Evolutionary conservation across 1,140 invertebrate species (phyloP).

Genomic region (Euglossa dilemma): DNA sequence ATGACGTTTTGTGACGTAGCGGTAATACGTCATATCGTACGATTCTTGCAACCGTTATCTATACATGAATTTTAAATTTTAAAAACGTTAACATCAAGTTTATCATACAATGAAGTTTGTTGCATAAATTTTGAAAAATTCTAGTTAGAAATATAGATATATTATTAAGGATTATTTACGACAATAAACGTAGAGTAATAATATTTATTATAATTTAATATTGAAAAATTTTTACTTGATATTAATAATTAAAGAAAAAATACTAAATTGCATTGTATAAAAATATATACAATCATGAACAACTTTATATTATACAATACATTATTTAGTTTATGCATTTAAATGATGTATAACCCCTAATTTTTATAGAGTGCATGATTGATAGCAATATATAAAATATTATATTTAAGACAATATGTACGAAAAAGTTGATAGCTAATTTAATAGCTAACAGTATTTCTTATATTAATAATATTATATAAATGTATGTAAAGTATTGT

Average conservation of each 20-base stretch:
- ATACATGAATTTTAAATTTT: neutral
- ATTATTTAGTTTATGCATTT: neutral
- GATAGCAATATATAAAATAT: neutral
- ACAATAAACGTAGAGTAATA: neutral
- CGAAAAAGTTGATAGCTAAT: neutral
- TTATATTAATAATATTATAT: neutral
- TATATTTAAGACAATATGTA: neutral
- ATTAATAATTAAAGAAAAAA: conserved; percentile 3
- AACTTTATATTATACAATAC: neutral
- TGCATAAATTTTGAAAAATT: neutral
- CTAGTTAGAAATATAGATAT: neutral
- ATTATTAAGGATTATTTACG: neutral
- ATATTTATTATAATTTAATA: neutral
- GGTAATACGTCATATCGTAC: conserved; percentile 38
- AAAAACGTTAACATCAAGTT: neutral
- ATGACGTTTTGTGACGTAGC: conserved; percentile 30
- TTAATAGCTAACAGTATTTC: neutral
- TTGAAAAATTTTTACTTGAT: neutral
- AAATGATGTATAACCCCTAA: neutral
- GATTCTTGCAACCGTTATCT: neutral
- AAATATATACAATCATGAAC: conserved; percentile 9
- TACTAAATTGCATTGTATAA: conserved; percentile 13
- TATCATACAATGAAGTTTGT: neutral
- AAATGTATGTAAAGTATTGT: neutral
- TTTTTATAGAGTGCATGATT: conserved; percentile 7